Base-by-base conservation (phyloP, 1,140 invertebrate species). In the Papilio xuthus region DNA sequence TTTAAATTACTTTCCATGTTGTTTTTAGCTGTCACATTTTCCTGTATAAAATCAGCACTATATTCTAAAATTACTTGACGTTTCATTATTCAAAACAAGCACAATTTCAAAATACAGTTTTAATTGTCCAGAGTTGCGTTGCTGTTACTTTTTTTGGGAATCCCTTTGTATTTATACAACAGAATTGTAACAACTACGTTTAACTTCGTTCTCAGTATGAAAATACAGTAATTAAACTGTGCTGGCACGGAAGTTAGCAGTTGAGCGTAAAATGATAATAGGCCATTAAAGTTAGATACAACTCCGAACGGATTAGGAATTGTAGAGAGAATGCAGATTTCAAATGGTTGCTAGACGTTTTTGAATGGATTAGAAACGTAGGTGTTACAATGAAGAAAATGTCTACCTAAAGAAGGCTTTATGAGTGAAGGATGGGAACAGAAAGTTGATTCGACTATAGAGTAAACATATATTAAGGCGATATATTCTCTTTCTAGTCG, bases 151-250 rank as follows among this genome's bases (percentile, higher is more conserved):
- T 79, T 79, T 53, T 67, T 67, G 26, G 26, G 60, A 15, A 67
- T 15, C 26, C 60, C 26, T 28, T 67, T 67, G 60, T 67, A 67
- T 67, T 67, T 70, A 70, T 70, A 12, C 32, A 42, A 70, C 69
- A 41, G 37, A 47, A 73, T 73, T 47, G 20, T 73, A 47, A 73
- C 41, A 50, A 73, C 71, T 71, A 71, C 2, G 69, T 47, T 77
- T 28, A 63, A 77, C 56, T 67, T 77, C 10, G 18, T 50, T 10
- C 60, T 77, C 28, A 77, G 56, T 71, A 73, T 73, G 71, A 73
- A 73, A 73, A 44, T 73, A 73, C 71, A 73, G 71, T 73, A 73
- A 73, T 73, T 73, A 73, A 73, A 73, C 71, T 73, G 42, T 47
- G 71, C 71, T 73, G 42, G 71, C 71, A 73, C 71, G 71, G 42